These are phyloP conservation scores for Eptesicus fuscus DNA, from an alignment of 2,113 vertebrate genomes.

Conservation along the genomic window DNA sequence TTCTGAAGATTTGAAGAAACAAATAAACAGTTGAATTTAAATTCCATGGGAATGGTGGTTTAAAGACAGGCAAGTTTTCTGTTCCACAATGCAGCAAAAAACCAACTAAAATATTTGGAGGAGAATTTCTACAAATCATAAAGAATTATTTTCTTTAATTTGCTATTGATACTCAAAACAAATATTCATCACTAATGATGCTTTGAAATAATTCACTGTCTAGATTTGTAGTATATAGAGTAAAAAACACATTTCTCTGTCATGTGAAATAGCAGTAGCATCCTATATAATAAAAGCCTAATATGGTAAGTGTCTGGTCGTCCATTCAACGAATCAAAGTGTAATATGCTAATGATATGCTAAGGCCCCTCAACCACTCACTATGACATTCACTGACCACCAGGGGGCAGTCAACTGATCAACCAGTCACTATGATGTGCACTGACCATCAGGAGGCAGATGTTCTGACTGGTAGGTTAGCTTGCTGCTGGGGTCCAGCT, in stretches of 20 bases:
- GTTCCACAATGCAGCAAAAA: neutral
- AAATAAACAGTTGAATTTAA: neutral
- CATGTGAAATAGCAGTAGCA: neutral
- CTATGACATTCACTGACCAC: no score
- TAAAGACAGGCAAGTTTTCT: neutral
- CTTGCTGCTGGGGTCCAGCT: no score
- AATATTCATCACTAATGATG: neutral
- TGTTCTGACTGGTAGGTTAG: no score
- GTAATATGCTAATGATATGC: no score
- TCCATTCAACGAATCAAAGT: no score
- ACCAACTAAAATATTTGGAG: neutral
- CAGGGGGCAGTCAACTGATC: no score
- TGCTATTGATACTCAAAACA: neutral
- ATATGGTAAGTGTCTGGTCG: no score
- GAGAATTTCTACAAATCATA: neutral
- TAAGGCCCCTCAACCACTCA: no score
- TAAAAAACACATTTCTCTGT: neutral
- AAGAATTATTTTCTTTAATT: neutral
- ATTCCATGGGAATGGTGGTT: neutral
- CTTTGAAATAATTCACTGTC: neutral
- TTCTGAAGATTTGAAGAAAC: slow-evolving; percentile 10
- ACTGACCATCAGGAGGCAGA: no score
- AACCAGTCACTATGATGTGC: no score
- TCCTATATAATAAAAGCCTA: neutral
- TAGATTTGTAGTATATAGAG: neutral